phyloP scores from a whole-genome alignment of 2,113 vertebrate species.

The Leptobrachium ailaonicum region DNA sequence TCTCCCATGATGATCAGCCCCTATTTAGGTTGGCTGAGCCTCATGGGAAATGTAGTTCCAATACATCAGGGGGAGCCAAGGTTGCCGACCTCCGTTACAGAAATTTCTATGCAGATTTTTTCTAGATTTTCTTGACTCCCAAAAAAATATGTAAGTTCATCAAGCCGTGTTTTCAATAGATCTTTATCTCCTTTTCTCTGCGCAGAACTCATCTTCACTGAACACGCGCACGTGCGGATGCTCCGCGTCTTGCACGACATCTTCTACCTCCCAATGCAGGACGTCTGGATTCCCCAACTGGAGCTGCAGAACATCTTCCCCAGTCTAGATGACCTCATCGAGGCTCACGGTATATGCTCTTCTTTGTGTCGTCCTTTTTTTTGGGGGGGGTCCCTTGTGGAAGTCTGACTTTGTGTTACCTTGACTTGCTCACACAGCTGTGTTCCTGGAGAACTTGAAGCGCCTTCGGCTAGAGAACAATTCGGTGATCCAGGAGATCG shows the following conservation, averaged over 20 bases:
- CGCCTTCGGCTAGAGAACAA: constrained; percentile 75
- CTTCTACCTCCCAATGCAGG: constrained; percentile 80
- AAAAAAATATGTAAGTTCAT: neutral
- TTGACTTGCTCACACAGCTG: constrained; percentile 59
- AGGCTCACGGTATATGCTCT: constrained; percentile 79
- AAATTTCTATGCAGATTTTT: no score
- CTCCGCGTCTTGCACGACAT: constrained; percentile 81
- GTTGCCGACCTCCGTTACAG: no score
- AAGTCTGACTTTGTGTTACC: neutral
- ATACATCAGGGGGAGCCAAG: no score
- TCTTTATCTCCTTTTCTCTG: neutral
- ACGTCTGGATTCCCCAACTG: constrained; percentile 61
- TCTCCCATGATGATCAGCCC: no score
- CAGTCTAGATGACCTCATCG: constrained; percentile 83
- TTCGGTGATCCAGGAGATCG: constrained; percentile 77
- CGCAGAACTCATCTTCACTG: constrained; percentile 82
- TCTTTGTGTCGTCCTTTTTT: neutral
- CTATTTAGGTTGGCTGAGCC: no score
- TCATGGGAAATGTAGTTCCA: no score
- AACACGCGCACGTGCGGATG: constrained; percentile 87
- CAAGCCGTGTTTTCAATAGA: neutral
- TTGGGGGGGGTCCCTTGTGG: neutral
- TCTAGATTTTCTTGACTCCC: no score
- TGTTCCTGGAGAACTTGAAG: constrained; percentile 82
- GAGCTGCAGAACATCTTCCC: constrained; percentile 82